phyloP scores from a whole-genome alignment of 2,113 vertebrate genomes.

The Excalfactoria chinensis region DNA sequence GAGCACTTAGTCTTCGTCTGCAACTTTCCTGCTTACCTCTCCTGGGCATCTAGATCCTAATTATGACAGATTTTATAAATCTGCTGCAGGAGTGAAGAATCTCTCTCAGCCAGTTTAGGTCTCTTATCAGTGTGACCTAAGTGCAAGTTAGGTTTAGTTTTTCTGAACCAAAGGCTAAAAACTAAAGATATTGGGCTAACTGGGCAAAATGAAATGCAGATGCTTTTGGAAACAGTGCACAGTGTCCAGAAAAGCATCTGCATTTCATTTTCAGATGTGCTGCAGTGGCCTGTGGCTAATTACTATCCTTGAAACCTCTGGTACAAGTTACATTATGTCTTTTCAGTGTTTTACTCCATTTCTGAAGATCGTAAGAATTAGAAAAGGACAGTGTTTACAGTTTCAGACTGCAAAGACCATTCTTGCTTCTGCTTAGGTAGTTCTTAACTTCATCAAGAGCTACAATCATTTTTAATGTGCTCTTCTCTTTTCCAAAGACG shows the following conservation, averaged over 20 bases:
- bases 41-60: not conserved
- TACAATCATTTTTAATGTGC: not conserved
- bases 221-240: not conserved
- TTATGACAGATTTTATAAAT: not conserved
- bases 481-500: not conserved
- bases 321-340: not conserved
- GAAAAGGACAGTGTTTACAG: not conserved
- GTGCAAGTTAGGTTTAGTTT: not conserved
- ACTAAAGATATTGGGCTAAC: not conserved
- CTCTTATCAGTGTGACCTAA: not conserved
- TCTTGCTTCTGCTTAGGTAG: not conserved
- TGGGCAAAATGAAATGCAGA: not conserved
- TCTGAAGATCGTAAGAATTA: not conserved
- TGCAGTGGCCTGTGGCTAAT: not conserved
- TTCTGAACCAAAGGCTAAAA: not conserved
- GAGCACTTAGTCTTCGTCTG: not conserved
- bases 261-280: not conserved
- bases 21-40: slow-evolving; percentile 15
- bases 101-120: not conserved
- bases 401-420: not conserved
- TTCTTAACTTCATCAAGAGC: not conserved
- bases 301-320: not conserved
- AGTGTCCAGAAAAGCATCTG: not conserved
- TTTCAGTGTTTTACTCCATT: not conserved
- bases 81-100: not conserved